Evolutionary conservation across 2,113 vertebrate species (phyloP).

Genomic region (Larimichthys polyactis): DNA sequence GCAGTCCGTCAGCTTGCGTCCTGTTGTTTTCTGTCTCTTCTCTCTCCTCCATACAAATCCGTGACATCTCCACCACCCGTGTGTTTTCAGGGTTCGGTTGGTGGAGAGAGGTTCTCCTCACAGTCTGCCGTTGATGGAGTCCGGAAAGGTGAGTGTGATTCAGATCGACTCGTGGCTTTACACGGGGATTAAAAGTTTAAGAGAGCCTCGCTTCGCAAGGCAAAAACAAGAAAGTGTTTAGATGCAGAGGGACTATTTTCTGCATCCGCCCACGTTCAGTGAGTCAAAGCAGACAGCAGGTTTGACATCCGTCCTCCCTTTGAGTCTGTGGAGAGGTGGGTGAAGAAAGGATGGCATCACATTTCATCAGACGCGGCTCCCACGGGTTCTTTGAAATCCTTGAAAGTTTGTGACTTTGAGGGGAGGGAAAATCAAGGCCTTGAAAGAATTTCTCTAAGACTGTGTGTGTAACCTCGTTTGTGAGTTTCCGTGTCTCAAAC

Average conservation of each 20-base stretch:
- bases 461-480: no score
- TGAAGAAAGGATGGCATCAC: not conserved
- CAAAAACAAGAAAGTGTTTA: not conserved
- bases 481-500: no score
- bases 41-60: not conserved
- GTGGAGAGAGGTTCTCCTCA: slow-evolving; percentile 86
- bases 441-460: no score
- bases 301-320: slow-evolving; percentile 11
- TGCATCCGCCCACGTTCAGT: slow-evolving; percentile 60
- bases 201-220: no score
- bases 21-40: rapidly evolving
- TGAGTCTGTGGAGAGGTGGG: not conserved
- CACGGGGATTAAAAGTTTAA: not conserved
- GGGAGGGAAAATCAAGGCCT: no score
- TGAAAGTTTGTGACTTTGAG: no score
- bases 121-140: slow-evolving; percentile 85
- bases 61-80: not conserved
- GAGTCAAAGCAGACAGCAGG: slow-evolving; percentile 60
- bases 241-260: slow-evolving; percentile 27
- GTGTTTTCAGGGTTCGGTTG: slow-evolving; percentile 79
- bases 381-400: no score
- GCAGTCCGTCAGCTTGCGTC: rapidly evolving
- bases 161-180: not conserved
- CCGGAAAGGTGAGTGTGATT: slow-evolving; percentile 81
- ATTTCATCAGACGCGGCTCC: not conserved